Percentiles rank a stretch among this genome's conserved stretches.
Conservation (phyloP, 2,797 vertebrate species). For the Synaphobranchus kaupii region DNA sequence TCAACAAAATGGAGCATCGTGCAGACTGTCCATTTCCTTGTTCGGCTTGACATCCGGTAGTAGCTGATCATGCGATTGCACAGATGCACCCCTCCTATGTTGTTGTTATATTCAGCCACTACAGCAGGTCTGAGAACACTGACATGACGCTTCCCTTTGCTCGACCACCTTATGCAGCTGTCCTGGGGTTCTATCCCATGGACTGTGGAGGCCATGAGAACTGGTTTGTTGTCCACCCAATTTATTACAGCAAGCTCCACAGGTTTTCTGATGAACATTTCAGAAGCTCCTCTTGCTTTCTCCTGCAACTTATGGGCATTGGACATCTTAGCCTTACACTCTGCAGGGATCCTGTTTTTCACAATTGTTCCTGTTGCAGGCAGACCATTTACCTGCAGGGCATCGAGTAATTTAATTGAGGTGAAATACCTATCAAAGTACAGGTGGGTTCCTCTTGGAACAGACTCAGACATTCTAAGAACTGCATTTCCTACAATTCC, state of each 20-base stretch:
- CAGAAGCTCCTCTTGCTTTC: constrained; percentile 1
- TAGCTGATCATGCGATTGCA: constrained; percentile 22
- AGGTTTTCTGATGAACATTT: constrained; percentile 25
- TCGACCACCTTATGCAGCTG: not conserved
- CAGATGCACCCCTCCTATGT: constrained; percentile 24
- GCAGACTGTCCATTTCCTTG: constrained; percentile 15
- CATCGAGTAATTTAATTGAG: constrained; percentile 19
- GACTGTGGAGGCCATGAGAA: constrained; percentile 22
- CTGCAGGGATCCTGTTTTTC: not conserved
- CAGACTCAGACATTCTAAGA: constrained; percentile 7
- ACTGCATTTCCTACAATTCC: constrained; percentile 34
- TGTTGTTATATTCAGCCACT: constrained; percentile 26
- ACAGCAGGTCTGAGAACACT: constrained; percentile 10
- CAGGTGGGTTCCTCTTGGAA: constrained; percentile 26
- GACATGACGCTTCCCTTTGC: constrained; percentile 9
- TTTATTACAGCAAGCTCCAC: constrained; percentile 7
- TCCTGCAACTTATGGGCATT: constrained; percentile 5
- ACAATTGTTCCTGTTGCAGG: constrained; percentile 22
- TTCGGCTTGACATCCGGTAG: constrained; percentile 25
- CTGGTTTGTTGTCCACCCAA: constrained; percentile 28
- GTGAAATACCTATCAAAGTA: constrained; percentile 34
- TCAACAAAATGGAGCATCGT: constrained; percentile 24
- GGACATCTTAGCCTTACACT: not conserved
- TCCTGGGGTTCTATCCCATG: constrained; percentile 28
- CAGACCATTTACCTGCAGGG: constrained; percentile 2